These are phyloP conservation scores for Drosophila buzzatii DNA, from an alignment of 2,888 invertebrate species.

Conservation along the genomic window DNA sequence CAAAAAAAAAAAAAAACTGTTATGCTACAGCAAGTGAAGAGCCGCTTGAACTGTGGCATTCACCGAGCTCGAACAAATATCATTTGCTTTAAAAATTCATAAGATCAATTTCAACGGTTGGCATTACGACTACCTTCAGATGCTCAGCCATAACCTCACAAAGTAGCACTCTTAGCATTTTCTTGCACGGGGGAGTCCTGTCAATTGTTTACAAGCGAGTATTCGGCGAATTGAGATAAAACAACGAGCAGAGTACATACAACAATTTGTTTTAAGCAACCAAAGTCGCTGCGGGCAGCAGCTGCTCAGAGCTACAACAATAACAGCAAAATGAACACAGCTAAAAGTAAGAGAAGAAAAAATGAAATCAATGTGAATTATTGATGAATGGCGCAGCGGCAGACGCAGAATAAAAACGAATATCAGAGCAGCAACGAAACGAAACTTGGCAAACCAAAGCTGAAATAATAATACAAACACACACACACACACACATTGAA, in stretches of 20 bases:
- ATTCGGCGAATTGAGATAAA: constrained; percentile 40
- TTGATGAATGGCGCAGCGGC: constrained; percentile 74
- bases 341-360: constrained; percentile 41
- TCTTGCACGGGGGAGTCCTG: constrained; percentile 48
- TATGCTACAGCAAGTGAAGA: background rate
- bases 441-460: constrained; percentile 66
- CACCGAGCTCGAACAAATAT: constrained; percentile 13
- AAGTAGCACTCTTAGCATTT: constrained; percentile 39
- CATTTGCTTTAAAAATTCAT: constrained; percentile 44
- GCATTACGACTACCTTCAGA: constrained; percentile 11
- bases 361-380: constrained; percentile 80
- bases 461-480: constrained; percentile 68
- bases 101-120: constrained; percentile 31
- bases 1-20: background rate
- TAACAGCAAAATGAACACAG: constrained; percentile 36
- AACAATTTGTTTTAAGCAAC: constrained; percentile 10
- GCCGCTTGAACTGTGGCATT: constrained; percentile 3
- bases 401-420: constrained; percentile 50
- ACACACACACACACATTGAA: constrained; percentile 23
- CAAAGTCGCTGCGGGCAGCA: constrained; percentile 8
- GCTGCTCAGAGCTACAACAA: background rate
- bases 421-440: constrained; percentile 12
- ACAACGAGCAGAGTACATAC: constrained; percentile 41
- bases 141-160: constrained; percentile 23
- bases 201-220: constrained; percentile 66